A percentile compares a stretch with the other conserved stretches of the same genome.
phyloP scores from a whole-genome alignment of 2,888 invertebrate genomes.

The Blomia tropicalis region DNA sequence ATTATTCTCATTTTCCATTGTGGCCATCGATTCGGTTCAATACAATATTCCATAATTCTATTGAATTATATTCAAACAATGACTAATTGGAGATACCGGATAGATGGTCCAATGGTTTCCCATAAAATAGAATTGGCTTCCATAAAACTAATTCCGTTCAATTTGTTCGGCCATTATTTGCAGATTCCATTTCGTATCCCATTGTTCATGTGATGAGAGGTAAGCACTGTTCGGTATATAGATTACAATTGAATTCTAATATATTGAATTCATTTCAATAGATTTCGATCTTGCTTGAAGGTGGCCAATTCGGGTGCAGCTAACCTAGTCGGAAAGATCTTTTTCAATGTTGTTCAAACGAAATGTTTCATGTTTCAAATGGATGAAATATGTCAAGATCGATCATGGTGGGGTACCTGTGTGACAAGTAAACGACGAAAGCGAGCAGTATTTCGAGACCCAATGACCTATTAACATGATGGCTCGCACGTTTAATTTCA shows the following conservation, averaged over 20 bases:
- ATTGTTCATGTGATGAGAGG: constrained; percentile 81
- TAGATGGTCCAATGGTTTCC: background rate
- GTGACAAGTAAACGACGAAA: constrained; percentile 28
- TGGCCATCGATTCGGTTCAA: too few species aligned
- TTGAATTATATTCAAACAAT: too few species aligned
- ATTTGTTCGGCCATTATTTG: background rate
- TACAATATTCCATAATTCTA: too few species aligned
- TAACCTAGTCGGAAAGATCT: constrained; percentile 73
- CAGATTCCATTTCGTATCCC: constrained; percentile 68
- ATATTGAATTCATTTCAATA: constrained; percentile 38
- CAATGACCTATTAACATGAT: constrained; percentile 15
- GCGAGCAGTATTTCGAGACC: constrained; percentile 20
- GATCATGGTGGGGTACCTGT: constrained; percentile 69
- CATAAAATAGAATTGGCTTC: background rate
- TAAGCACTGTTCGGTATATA: constrained; percentile 43
- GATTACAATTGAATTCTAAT: background rate
- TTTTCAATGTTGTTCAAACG: constrained; percentile 86
- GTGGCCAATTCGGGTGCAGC: constrained; percentile 69
- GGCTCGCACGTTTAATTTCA: too few species aligned
- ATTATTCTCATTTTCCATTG: too few species aligned
- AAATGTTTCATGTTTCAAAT: constrained; percentile 75
- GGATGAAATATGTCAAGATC: constrained; percentile 55
- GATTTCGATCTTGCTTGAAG: constrained; percentile 80
- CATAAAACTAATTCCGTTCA: background rate
- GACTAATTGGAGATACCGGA: background rate